Evolutionary conservation across 2,113 vertebrate species (phyloP).

Genomic region (Pterocles burchelli): DNA sequence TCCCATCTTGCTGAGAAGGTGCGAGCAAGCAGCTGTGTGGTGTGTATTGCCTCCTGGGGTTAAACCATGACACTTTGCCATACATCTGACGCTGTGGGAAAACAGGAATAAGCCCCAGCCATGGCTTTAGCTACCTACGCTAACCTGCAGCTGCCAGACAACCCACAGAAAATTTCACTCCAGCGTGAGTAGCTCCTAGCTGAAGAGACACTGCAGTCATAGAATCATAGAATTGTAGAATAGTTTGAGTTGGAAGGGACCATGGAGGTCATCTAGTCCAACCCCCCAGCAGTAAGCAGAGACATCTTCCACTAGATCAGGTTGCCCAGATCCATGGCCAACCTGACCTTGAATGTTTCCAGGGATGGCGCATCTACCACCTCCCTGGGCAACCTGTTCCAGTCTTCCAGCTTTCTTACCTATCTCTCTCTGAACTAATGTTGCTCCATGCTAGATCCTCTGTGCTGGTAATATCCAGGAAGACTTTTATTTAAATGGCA

Average conservation of each 20-base stretch:
- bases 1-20: accelerated
- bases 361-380: no score
- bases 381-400: no score
- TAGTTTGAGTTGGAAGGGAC: no score
- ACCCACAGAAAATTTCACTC: not conserved
- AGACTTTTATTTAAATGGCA: not conserved
- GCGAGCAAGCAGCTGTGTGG: not conserved
- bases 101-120: not conserved
- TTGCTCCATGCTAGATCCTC: not conserved
- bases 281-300: no score
- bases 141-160: not conserved
- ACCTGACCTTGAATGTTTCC: no score
- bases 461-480: not conserved
- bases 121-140: not conserved
- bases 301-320: no score
- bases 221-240: no score
- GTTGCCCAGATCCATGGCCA: no score
- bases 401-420: not conserved
- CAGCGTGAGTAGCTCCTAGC: not conserved
- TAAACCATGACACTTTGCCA: not conserved
- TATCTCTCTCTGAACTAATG: not conserved
- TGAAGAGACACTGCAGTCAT: not conserved
- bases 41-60: not conserved
- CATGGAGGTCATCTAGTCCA: no score
- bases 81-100: not conserved